These are phyloP conservation scores for Colistium nudipinnis DNA, from an alignment of 2,113 vertebrate species.

Conservation along the genomic window DNA sequence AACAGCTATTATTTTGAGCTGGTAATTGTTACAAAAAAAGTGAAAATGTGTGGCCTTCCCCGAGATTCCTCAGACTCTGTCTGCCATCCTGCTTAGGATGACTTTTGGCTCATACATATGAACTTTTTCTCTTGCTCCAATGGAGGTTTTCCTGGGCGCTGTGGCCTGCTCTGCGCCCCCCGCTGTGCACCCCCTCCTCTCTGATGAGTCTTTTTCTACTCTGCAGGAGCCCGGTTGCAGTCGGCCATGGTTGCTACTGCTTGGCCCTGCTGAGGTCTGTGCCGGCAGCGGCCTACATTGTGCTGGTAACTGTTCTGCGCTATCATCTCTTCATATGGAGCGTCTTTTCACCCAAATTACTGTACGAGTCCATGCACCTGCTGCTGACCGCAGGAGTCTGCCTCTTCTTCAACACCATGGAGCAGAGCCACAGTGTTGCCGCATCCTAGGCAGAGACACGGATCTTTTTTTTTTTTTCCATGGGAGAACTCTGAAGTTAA, in stretches of 20 bases:
- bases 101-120: conserved; percentile 2
- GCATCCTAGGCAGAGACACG: conserved; percentile 29
- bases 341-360: conserved; percentile 95
- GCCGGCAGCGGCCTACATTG: conserved; percentile 85
- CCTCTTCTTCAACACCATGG: conserved; percentile 87
- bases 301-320: conserved; percentile 90
- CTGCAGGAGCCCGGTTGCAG: conserved; percentile 81
- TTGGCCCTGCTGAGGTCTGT: conserved; percentile 88
- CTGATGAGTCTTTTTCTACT: conserved; percentile 42
- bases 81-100: conserved; percentile 11
- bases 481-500: not conserved
- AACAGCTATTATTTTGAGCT: conserved; percentile 38
- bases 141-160: not conserved
- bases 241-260: conserved; percentile 91
- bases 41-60: conserved; percentile 14
- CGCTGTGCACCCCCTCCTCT: conserved; percentile 10
- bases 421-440: conserved; percentile 78
- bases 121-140: conserved; percentile 12
- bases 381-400: conserved; percentile 88
- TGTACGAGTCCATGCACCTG: conserved; percentile 92
- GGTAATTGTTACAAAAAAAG: conserved; percentile 54
- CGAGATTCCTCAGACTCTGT: conserved; percentile 16
- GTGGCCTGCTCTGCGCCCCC: conserved; percentile 10
- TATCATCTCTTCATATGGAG: conserved; percentile 99
- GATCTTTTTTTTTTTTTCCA: too few relatives aligned